A percentile compares a stretch with the other conserved stretches of the same genome.
phyloP scores from a whole-genome alignment of 2,113 vertebrate genomes.

The Indicator maculatus region DNA sequence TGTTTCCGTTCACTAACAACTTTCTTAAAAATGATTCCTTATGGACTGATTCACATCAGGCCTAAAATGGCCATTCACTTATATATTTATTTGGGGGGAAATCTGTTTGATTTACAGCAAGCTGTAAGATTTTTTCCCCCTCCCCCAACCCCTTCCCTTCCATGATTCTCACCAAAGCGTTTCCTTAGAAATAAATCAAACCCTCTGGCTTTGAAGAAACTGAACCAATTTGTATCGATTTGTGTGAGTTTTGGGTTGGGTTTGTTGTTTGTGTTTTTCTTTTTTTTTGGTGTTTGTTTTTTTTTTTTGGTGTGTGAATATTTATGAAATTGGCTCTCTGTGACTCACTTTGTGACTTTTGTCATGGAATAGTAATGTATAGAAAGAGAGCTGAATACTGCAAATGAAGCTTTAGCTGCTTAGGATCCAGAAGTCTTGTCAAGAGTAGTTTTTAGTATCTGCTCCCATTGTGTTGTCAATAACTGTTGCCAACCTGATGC shows the following conservation, averaged over 20 bases:
- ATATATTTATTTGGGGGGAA: background rate
- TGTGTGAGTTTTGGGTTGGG: too few relatives aligned
- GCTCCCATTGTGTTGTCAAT: background rate
- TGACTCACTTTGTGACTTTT: background rate
- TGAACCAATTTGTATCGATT: background rate
- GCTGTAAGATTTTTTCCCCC: background rate
- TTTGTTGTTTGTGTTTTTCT: background rate
- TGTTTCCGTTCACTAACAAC: slow-evolving; percentile 52
- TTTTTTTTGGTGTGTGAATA: background rate
- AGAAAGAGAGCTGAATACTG: background rate
- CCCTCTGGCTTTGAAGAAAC: background rate
- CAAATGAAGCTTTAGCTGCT: background rate
- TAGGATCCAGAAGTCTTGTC: background rate
- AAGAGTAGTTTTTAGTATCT: background rate
- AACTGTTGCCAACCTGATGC: background rate
- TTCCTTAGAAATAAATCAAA: background rate
- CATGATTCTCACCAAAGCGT: background rate
- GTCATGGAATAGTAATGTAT: background rate
- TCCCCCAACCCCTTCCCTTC: too few relatives aligned
- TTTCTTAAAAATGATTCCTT: slow-evolving; percentile 63
- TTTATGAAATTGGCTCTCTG: background rate
- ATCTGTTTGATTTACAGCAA: background rate
- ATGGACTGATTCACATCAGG: slow-evolving; percentile 15
- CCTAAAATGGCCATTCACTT: slow-evolving; percentile 1
- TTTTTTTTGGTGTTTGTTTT: background rate